A percentile compares a stretch with the other conserved stretches of the same genome.
Evolutionary conservation across 2,797 vertebrate genomes (phyloP).

Genomic region (Phyllotis vaccarum): DNA sequence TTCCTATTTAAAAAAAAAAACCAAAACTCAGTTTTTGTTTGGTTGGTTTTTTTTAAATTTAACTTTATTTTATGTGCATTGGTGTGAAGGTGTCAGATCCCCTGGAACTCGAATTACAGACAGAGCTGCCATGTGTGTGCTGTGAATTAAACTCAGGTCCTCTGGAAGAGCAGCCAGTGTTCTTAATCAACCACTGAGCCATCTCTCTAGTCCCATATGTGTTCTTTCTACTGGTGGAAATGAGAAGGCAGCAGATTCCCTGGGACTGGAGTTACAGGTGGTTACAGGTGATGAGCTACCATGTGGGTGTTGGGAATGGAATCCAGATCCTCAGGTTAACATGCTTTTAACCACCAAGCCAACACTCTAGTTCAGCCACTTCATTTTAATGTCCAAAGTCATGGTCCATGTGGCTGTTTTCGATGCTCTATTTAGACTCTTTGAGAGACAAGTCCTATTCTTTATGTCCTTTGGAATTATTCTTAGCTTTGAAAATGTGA

Average conservation of each 20-base stretch:
- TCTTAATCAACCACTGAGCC: too few species aligned
- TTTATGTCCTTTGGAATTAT: slow-evolving; percentile 28
- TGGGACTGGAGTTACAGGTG: neutral
- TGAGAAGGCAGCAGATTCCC: neutral
- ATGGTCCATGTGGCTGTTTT: neutral
- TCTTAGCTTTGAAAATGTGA: neutral
- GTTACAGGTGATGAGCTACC: too few species aligned
- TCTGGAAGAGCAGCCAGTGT: too few species aligned
- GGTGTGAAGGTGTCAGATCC: too few species aligned
- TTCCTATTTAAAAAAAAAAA: too few species aligned
- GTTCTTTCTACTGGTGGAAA: neutral
- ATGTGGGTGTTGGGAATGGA: neutral
- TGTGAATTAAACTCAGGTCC: too few species aligned
- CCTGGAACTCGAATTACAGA: too few species aligned
- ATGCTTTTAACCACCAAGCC: neutral
- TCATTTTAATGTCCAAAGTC: neutral
- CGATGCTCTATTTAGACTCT: neutral
- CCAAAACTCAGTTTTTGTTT: too few species aligned
- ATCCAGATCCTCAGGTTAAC: neutral
- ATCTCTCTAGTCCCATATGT: neutral
- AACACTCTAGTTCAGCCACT: too few species aligned
- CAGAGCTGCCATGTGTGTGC: too few species aligned
- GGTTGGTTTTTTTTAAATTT: too few species aligned
- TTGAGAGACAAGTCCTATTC: neutral
- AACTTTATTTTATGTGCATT: too few species aligned